Conservation (phyloP, 2,797 vertebrate species). For the Prunella strophiata region DNA sequence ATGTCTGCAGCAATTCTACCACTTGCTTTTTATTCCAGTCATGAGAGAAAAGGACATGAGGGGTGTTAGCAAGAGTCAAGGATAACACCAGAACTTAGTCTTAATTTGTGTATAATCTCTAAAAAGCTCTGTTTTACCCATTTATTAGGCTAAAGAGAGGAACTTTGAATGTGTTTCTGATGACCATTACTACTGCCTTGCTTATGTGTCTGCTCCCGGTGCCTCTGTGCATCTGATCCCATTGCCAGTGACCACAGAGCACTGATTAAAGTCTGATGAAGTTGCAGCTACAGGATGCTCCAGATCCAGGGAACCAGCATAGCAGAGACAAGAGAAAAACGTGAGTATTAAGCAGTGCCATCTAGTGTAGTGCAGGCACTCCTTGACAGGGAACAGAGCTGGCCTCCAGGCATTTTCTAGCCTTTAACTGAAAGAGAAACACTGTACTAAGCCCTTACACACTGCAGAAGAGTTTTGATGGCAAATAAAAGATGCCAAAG, state of each 20-base stretch:
- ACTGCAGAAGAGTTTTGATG: neutral
- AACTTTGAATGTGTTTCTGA: neutral
- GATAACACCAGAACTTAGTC: neutral
- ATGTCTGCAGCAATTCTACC: neutral
- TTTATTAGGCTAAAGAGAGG: neutral
- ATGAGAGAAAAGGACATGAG: neutral
- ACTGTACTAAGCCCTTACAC: neutral
- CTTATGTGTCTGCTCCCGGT: fast-evolving
- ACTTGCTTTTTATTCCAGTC: neutral
- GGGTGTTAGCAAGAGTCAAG: neutral
- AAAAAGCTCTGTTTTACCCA: neutral
- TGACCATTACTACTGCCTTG: neutral
- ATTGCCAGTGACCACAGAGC: fast-evolving
- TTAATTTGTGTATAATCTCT: neutral
- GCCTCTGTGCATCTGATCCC: neutral
- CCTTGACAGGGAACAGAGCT: neutral
- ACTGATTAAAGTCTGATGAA: neutral
- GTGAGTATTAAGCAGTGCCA: conserved; percentile 61
- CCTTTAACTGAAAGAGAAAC: neutral
- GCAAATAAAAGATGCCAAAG: neutral
- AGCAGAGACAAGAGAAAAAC: neutral
- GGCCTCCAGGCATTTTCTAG: neutral
- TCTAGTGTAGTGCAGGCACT: conserved; percentile 39
- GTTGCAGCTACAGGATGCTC: neutral
- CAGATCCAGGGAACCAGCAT: neutral